Evolutionary conservation across 2,888 invertebrate genomes (phyloP).

Genomic region (Diabrotica balteata): DNA sequence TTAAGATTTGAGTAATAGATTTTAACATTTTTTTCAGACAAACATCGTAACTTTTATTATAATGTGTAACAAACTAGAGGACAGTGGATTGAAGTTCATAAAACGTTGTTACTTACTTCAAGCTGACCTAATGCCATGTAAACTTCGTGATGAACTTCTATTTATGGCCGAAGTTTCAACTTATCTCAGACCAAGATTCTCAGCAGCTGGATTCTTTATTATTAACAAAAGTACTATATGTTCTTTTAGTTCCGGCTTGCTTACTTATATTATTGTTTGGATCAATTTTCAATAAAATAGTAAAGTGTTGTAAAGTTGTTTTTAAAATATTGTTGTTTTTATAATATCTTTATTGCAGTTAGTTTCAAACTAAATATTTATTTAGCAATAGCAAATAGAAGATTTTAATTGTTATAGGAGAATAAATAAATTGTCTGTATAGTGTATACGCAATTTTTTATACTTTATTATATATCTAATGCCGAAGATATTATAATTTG

Average conservation of each 20-base stretch:
- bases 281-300: neutral
- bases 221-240: neutral
- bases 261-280: conserved; percentile 1
- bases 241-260: neutral
- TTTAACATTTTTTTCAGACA: neutral
- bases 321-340: no score
- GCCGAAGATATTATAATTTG: no score
- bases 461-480: no score
- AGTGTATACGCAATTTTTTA: no score
- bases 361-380: no score
- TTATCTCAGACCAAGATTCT: neutral
- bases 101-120: conserved; percentile 6
- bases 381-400: no score
- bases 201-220: conserved; percentile 2
- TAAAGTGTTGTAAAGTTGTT: no score
- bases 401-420: no score
- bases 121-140: neutral
- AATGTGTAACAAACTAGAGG: conserved; percentile 5
- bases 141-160: neutral
- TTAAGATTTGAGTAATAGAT: neutral
- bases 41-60: neutral
- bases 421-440: no score
- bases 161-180: conserved; percentile 7
- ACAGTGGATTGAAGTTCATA: neutral
- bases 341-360: no score